phyloP scores from a whole-genome alignment of 2,888 invertebrate species.

The Gnatocerus cornutus region DNA sequence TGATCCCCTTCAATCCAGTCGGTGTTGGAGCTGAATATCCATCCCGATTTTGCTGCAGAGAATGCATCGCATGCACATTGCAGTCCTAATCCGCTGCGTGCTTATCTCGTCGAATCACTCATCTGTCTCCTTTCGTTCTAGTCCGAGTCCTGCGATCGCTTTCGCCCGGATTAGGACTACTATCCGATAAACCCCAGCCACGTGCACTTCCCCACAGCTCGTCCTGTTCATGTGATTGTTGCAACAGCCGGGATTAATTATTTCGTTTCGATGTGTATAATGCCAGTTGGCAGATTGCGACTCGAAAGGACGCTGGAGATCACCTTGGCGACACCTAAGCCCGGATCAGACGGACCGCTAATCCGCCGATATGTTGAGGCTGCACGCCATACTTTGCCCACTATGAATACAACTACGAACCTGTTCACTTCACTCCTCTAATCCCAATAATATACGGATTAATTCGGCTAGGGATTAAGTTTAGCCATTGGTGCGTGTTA shows the following conservation, averaged over 20 bases:
- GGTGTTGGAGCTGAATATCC: slow-evolving; percentile 54
- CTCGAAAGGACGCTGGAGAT: slow-evolving; percentile 57
- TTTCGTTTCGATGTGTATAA: slow-evolving; percentile 39
- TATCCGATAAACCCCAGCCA: slow-evolving; percentile 55
- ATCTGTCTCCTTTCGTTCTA: slow-evolving; percentile 58
- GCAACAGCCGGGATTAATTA: slow-evolving; percentile 43
- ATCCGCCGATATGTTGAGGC: slow-evolving; percentile 79
- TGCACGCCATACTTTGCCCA: slow-evolving; percentile 74
- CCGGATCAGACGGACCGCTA: slow-evolving; percentile 73
- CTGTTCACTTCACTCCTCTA: slow-evolving; percentile 66
- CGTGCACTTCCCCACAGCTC: slow-evolving; percentile 46
- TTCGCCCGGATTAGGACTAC: slow-evolving; percentile 48
- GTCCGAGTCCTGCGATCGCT: slow-evolving; percentile 43
- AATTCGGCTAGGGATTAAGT: slow-evolving; percentile 70
- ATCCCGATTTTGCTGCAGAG: slow-evolving; percentile 43
- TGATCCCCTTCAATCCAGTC: slow-evolving; percentile 67
- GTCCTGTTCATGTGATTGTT: slow-evolving; percentile 37
- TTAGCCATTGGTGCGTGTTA: slow-evolving; percentile 71
- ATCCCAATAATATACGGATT: slow-evolving; percentile 71
- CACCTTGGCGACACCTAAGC: slow-evolving; percentile 66
- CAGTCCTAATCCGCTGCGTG: slow-evolving; percentile 64
- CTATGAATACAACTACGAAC: slow-evolving; percentile 63
- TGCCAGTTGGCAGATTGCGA: slow-evolving; percentile 39
- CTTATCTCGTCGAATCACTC: slow-evolving; percentile 66
- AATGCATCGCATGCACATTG: slow-evolving; percentile 56